Evolutionary conservation across 2,113 vertebrate species (phyloP), one percentile per base, ranked within the genome.

Genomic region (Oncorhynchus mykiss): DNA sequence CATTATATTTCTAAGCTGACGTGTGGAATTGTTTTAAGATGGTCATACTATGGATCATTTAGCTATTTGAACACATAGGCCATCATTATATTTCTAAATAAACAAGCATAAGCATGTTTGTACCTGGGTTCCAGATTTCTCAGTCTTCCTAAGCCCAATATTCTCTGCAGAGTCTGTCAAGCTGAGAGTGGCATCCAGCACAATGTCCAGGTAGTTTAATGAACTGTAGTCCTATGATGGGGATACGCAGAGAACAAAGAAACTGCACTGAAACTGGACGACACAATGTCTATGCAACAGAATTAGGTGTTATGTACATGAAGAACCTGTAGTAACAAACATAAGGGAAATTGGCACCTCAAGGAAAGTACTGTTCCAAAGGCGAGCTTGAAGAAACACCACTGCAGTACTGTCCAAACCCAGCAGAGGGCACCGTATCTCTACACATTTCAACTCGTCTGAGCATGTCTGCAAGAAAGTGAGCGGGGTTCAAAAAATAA

Each of bases 351-450:
- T 24, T 27, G 12, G 12, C 51, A 98, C 97, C 95, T 98, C 93
- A 20, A 95, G 77, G 74, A 98, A 95, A 0, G 97, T 98, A 39
- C 92, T 81, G 77, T 96, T 97, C 96, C 96, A 98, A 0, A 98
- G 82, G 27, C 90, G 91, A 1, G 96, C 91, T n/a, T 93, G 93
- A 18, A 98, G 70, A 39, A 92, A 24, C 0, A 99, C 69, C 0
- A 88, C 79, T 29, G 96, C 95, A 85, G 92, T 93, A 83, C 92
- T 97, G 88, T 98, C 95, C 16, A 97, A 83, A 14, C 93, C 96
- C 67, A 90, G 90, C 71, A 99, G 93, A 0, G 96, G 95, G 77
- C 97, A 99, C 65, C 67, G 88, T 34, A 98, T 91, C 80, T 90
- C 91, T 87, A 96, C 95, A 45, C 96, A 98, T 4, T 22, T 90